Conservation (phyloP, 2,113 vertebrate species). For the Crocuta crocuta region DNA sequence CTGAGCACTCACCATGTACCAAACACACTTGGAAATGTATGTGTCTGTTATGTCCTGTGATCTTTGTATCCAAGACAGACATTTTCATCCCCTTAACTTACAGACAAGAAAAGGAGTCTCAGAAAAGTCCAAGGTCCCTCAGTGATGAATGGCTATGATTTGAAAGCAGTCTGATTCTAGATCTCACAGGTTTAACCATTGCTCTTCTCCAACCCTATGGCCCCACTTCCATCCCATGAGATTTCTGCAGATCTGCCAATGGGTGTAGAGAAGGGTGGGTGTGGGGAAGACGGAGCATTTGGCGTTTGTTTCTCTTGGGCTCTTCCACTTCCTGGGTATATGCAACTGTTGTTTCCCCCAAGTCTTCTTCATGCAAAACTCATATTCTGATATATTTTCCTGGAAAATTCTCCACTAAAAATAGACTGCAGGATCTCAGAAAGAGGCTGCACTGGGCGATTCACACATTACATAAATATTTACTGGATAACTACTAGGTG, state of each 20-base stretch:
- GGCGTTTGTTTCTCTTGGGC: background rate
- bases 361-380: background rate
- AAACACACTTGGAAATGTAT: background rate
- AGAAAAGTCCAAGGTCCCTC: background rate
- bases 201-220: background rate
- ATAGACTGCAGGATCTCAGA: background rate
- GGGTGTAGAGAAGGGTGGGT: accelerated
- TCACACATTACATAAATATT: background rate
- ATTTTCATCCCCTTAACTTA: background rate
- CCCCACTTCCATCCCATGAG: background rate
- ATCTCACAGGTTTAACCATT: background rate
- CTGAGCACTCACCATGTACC: background rate
- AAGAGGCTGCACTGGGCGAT: background rate
- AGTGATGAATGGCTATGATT: background rate
- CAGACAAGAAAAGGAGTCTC: background rate
- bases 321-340: background rate
- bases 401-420: background rate
- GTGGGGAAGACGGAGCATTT: background rate
- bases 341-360: background rate
- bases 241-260: background rate
- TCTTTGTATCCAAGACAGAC: background rate
- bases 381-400: background rate
- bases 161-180: background rate
- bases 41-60: accelerated
- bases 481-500: background rate